A percentile compares a stretch with the other conserved stretches of the same genome.
Evolutionary conservation across 2,113 vertebrate genomes (phyloP).

Genomic region (Ptilonorhynchus violaceus): DNA sequence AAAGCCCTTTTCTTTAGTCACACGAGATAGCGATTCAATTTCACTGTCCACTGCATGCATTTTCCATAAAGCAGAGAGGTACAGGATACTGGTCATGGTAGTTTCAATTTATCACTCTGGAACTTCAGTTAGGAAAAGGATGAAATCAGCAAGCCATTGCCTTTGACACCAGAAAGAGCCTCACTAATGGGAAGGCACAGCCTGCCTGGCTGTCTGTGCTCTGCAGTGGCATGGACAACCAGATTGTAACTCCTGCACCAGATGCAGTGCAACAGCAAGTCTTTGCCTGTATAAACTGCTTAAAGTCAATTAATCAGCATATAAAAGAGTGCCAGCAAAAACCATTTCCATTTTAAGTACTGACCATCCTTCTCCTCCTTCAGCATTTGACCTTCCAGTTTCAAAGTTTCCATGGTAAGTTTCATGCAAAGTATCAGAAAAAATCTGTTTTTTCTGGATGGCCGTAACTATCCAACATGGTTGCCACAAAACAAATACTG

Average conservation of each 20-base stretch:
- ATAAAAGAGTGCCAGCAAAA: neutral
- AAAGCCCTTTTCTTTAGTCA: neutral
- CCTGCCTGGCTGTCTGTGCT: neutral
- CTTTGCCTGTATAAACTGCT: neutral
- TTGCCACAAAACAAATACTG: neutral
- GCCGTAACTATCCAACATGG: accelerated
- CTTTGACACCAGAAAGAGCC: neutral
- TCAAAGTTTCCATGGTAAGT: neutral
- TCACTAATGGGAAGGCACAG: neutral
- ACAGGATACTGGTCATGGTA: neutral
- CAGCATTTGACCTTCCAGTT: neutral
- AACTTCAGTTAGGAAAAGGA: neutral
- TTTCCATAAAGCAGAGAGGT: neutral
- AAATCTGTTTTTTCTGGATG: neutral
- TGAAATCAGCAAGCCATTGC: neutral
- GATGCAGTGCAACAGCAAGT: neutral
- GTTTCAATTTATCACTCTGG: neutral
- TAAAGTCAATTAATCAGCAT: neutral
- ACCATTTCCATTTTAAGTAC: neutral
- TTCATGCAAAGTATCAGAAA: neutral
- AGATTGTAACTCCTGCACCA: neutral
- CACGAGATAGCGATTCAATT: neutral
- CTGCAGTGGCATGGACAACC: neutral
- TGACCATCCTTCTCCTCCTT: neutral
- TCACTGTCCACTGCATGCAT: neutral